Evolutionary conservation across 2,888 invertebrate genomes (phyloP).

Genomic region (Volucella zonaria): DNA sequence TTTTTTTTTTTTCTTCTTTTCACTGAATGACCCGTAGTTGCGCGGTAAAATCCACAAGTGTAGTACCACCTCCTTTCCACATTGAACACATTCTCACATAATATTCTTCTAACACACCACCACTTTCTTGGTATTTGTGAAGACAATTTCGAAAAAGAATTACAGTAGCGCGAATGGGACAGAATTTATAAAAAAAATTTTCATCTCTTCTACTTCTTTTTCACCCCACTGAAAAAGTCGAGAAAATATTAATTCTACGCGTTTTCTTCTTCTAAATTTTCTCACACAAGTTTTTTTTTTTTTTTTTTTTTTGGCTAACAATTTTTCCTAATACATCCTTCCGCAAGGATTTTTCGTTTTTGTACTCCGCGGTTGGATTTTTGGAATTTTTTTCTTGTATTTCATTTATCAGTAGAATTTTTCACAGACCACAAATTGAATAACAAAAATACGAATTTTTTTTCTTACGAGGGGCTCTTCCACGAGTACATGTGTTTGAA

Average conservation of each 20-base stretch:
- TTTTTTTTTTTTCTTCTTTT: conserved; percentile 21
- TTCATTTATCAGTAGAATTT: conserved; percentile 16
- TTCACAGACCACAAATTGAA: conserved; percentile 1
- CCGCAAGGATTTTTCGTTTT: conserved; percentile 20
- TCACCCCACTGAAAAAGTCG: conserved; percentile 7
- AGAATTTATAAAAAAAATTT: conserved; percentile 24
- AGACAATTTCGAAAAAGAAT: conserved; percentile 21
- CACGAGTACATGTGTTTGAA: conserved; percentile 65
- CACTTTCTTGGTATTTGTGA: conserved; percentile 32
- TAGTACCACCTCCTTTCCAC: conserved; percentile 55
- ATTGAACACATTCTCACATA: conserved; percentile 20
- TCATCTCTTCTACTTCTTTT: conserved; percentile 30
- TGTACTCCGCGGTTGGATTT: background rate
- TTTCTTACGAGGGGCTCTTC: conserved; percentile 17
- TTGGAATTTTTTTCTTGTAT: conserved; percentile 14
- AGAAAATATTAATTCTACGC: conserved; percentile 19
- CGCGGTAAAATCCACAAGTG: conserved; percentile 73
- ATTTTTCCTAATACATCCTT: conserved; percentile 25
- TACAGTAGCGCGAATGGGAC: conserved; percentile 61
- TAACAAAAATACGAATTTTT: background rate
- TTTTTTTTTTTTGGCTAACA: conserved; percentile 22
- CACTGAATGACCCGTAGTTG: conserved; percentile 2
- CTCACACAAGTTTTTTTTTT: background rate
- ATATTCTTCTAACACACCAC: conserved; percentile 19
- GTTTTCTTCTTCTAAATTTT: conserved; percentile 13